These are phyloP conservation scores for Corapipo altera DNA, from an alignment of 2,113 vertebrate genomes.

Conservation along the genomic window DNA sequence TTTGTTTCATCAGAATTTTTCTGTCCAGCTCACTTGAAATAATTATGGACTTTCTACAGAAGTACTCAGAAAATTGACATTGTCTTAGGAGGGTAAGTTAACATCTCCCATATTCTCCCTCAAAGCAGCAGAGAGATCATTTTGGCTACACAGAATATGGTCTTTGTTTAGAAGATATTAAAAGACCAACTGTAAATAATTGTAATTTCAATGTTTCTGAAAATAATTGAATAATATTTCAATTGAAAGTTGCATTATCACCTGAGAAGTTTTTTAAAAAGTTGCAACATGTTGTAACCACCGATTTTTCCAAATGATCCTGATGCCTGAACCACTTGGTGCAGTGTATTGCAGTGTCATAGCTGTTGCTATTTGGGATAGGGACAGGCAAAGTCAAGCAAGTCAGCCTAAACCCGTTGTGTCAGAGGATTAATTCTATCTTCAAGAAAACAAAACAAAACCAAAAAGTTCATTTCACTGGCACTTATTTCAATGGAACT, in stretches of 20 bases:
- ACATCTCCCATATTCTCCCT: neutral
- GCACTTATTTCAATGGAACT: neutral
- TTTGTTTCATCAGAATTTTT: neutral
- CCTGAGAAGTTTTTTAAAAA: neutral
- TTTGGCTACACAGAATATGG: neutral
- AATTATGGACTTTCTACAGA: neutral
- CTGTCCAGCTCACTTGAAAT: neutral
- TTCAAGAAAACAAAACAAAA: neutral
- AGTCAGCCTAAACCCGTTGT: neutral
- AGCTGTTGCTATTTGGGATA: neutral
- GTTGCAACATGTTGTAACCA: neutral
- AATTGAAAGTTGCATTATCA: neutral
- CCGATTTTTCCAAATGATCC: neutral
- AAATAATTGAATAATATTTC: neutral
- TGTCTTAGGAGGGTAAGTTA: neutral
- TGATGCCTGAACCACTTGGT: neutral
- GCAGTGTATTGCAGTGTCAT: neutral
- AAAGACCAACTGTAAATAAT: neutral
- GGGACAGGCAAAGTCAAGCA: neutral
- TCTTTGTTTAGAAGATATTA: neutral
- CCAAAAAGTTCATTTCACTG: neutral
- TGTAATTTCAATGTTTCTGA: neutral
- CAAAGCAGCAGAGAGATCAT: neutral
- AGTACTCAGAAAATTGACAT: neutral
- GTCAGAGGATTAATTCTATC: neutral